Evolutionary conservation across 2,888 invertebrate species (phyloP), one percentile per base, ranked within the genome.

Genomic region (Cataglyphis cursor): DNA sequence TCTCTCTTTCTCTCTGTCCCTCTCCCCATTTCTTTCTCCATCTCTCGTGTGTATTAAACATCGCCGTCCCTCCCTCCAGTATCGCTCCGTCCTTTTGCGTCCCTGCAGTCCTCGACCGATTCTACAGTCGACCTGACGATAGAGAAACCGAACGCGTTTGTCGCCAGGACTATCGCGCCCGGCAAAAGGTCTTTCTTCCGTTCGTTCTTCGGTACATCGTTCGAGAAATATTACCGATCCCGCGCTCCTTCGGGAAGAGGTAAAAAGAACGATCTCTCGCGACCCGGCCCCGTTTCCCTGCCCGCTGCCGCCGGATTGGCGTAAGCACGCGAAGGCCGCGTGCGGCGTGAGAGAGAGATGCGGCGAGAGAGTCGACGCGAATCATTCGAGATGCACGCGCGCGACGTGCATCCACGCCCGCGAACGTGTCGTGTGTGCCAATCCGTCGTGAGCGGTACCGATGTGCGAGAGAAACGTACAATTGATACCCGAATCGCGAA

Each of bases 101-200:
- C 86, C 68, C 62, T 75, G 62, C 80, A 80, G 73, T 83, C 86
- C 87, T 89, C 88, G 84, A 76, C 89, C 88, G 88, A 88, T 88
- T 88, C 78, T 84, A 51, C 85, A 80, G 88, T 84, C 89, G 88
- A 88, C 85, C 87, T 86, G 83, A 83, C 82, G 86, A 81, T 62
- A 75, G 82, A 83, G 80, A 83, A 82, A 87, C 85, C 51, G 41
- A 76, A 24, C 41, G 59, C 62, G 68, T 31, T 41, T 59, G 31
- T 57, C 51, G 44, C 31, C 44, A 18, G 51, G 18, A 80, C 21
- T 59, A n/a, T 38, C 41, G 15, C 41, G 24, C 31, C 18, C 15
- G 54, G 24, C 21, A 9, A 41, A 48, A 24, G 72, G 35, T 41
- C 28, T n/a, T n/a, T 15, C 8, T 4, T 44, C 28, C n/a, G 3